phyloP scores from a whole-genome alignment of 1,140 invertebrate species.

The Drosophila saltans region DNA sequence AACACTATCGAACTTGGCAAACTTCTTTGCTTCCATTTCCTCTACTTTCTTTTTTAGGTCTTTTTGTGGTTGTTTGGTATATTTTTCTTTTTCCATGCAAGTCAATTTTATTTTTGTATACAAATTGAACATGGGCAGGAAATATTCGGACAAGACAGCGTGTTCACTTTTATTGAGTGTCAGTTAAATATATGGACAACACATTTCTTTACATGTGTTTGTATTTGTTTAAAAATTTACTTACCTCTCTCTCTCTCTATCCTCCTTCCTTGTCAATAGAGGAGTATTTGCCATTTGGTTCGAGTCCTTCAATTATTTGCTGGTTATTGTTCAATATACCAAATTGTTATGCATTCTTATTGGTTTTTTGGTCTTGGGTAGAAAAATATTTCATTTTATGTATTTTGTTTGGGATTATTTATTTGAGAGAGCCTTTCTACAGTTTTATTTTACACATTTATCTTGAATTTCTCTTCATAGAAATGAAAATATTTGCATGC shows the following conservation, averaged over 20 bases:
- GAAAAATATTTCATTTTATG: no score
- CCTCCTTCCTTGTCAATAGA: background rate
- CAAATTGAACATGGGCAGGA: slow-evolving; percentile 33
- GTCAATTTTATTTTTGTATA: slow-evolving; percentile 38
- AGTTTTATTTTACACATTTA: slow-evolving; percentile 3
- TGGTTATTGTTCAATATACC: background rate
- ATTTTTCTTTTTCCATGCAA: slow-evolving; percentile 17
- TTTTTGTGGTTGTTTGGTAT: slow-evolving; percentile 18
- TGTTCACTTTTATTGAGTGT: slow-evolving; percentile 58
- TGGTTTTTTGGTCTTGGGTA: background rate
- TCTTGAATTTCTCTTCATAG: background rate
- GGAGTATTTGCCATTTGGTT: background rate
- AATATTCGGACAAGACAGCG: slow-evolving; percentile 2
- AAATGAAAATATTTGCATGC: slow-evolving; percentile 24
- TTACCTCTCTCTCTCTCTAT: background rate
- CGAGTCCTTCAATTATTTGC: background rate
- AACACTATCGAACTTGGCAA: slow-evolving; percentile 27
- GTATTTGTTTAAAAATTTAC: slow-evolving; percentile 14
- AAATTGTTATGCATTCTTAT: slow-evolving; percentile 1
- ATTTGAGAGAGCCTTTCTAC: background rate
- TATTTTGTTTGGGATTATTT: no score
- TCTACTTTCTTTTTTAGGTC: slow-evolving; percentile 26
- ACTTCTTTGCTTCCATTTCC: background rate
- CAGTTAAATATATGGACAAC: slow-evolving; percentile 25
- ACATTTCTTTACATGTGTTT: background rate